These are phyloP conservation scores for Drosophila putrida DNA, from an alignment of 2,888 invertebrate genomes.

Conservation along the genomic window DNA sequence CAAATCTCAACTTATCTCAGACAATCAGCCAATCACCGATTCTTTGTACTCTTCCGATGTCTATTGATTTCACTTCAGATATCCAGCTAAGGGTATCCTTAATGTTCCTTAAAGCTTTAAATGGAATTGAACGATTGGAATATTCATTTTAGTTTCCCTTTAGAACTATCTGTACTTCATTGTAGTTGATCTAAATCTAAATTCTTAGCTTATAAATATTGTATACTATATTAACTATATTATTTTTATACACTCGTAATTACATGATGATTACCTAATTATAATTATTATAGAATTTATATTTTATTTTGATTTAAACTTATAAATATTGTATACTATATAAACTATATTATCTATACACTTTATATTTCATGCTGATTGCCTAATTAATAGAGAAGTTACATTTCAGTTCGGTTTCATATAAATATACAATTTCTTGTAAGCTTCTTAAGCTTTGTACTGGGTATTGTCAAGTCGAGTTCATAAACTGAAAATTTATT, in stretches of 20 bases:
- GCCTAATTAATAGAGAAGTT: not conserved
- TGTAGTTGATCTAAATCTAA: too few species aligned
- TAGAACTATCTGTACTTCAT: too few species aligned
- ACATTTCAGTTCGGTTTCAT: too few species aligned
- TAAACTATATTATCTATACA: not conserved
- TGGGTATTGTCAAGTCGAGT: too few species aligned
- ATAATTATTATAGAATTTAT: not conserved
- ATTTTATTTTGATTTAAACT: too few species aligned
- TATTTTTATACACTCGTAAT: not conserved
- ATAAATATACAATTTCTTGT: too few species aligned
- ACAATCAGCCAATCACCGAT: not conserved
- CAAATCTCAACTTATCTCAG: slow-evolving; percentile 9
- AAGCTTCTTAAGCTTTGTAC: not conserved
- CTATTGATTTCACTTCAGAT: not conserved
- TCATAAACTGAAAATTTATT: too few species aligned
- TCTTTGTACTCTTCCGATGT: slow-evolving; percentile 11
- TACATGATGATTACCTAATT: not conserved
- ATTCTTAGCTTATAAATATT: not conserved
- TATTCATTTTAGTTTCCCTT: too few species aligned
- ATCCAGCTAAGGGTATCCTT: not conserved
- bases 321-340: not conserved
- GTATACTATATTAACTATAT: not conserved
- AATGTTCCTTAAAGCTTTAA: not conserved
- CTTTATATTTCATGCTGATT: not conserved
- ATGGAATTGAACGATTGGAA: too few species aligned